Evolutionary conservation across 2,113 vertebrate species (phyloP).

Genomic region (Dendropsophus ebraccatus): DNA sequence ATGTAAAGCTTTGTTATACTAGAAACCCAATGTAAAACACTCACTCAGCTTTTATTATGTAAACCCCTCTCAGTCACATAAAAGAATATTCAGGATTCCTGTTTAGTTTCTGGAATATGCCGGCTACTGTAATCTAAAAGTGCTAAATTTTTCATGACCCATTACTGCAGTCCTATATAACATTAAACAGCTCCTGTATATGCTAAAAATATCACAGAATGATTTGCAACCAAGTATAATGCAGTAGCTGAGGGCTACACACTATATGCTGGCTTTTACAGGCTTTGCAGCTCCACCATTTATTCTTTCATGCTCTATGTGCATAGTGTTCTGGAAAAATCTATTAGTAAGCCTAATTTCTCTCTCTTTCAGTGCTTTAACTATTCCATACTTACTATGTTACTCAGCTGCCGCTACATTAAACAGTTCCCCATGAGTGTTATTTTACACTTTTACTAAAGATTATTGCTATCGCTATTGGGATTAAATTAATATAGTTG

Average conservation of each 20-base stretch:
- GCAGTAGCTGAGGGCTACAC: constrained; percentile 3
- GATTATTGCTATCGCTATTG: too few species aligned
- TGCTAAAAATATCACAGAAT: background rate
- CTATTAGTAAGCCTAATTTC: background rate
- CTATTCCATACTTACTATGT: background rate
- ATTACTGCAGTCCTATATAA: background rate
- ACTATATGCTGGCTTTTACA: background rate
- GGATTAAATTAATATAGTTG: too few species aligned
- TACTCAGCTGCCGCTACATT: background rate
- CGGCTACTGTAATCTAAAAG: background rate
- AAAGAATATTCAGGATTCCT: background rate
- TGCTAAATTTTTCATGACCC: background rate
- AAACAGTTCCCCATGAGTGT: background rate
- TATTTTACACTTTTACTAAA: background rate
- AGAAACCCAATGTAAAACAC: background rate
- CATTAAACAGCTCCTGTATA: background rate
- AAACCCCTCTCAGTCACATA: background rate
- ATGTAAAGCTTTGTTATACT: background rate
- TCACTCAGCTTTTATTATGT: background rate
- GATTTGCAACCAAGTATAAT: constrained; percentile 1
- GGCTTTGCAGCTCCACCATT: background rate
- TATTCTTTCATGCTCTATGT: background rate
- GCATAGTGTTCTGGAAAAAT: background rate
- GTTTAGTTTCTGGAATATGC: background rate
- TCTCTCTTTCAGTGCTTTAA: background rate